phyloP scores from a whole-genome alignment of 2,113 vertebrate species.

The Neogobius melanostomus region DNA sequence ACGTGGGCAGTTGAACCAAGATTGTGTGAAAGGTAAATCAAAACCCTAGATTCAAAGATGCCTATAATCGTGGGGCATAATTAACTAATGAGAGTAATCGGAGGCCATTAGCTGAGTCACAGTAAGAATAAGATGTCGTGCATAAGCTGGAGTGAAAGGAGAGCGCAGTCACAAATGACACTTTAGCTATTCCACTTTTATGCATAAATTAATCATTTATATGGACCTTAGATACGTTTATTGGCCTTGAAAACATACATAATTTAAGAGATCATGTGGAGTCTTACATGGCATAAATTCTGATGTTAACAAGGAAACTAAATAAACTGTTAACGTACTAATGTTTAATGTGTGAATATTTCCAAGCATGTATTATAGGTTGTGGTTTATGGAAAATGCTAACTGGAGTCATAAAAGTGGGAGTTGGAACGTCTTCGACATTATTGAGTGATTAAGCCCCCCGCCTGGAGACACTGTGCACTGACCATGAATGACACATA shows the following conservation, averaged over 20 bases:
- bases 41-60: slow-evolving; percentile 42
- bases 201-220: no score
- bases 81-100: slow-evolving; percentile 62
- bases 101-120: slow-evolving; percentile 49
- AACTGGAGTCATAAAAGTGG: slow-evolving; percentile 27
- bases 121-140: slow-evolving; percentile 50
- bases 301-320: no score
- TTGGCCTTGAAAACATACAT: no score
- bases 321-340: no score
- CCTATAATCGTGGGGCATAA: slow-evolving; percentile 57
- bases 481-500: slow-evolving; percentile 37
- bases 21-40: slow-evolving; percentile 28
- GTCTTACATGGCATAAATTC: no score
- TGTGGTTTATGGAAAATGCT: no score
- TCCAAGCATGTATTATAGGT: no score
- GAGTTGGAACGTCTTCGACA: slow-evolving; percentile 42
- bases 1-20: slow-evolving; percentile 19
- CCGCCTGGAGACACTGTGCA: slow-evolving; percentile 13
- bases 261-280: no score
- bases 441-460: slow-evolving; percentile 46
- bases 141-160: slow-evolving; percentile 23
- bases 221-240: no score
- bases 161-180: slow-evolving; percentile 23
- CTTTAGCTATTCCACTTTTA: no score
- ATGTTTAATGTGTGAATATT: no score